Evolutionary conservation across 2,797 vertebrate species (phyloP).

Genomic region (Labroides dimidiatus): DNA sequence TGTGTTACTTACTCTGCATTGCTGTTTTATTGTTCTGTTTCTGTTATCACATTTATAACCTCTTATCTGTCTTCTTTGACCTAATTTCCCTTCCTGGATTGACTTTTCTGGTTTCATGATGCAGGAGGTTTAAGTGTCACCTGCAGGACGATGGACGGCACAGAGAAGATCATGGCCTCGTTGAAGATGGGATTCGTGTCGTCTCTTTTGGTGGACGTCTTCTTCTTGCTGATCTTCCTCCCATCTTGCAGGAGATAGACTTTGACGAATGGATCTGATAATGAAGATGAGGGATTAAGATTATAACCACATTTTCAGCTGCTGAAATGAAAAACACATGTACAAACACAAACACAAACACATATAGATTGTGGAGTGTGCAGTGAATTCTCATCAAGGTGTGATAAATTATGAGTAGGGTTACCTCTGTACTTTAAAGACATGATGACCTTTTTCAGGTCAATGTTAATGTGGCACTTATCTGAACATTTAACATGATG

Average conservation of each 20-base stretch:
- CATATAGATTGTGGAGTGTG: not conserved
- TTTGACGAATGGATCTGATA: slow-evolving; percentile 96
- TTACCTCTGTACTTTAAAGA: slow-evolving; percentile 23
- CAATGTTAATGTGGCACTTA: slow-evolving; percentile 5
- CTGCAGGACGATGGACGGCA: slow-evolving; percentile 95
- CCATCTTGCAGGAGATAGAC: slow-evolving; percentile 98
- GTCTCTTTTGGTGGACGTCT: slow-evolving; percentile 93
- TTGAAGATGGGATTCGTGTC: slow-evolving; percentile 98
- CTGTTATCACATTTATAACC: not conserved
- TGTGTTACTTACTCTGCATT: not conserved
- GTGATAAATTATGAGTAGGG: slow-evolving; percentile 12
- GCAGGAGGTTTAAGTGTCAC: slow-evolving; percentile 71
- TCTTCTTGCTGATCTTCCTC: slow-evolving; percentile 99
- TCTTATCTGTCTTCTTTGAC: slow-evolving; percentile 5
- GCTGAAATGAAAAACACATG: not conserved
- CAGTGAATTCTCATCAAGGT: slow-evolving; percentile 27
- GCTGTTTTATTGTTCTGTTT: slow-evolving; percentile 1
- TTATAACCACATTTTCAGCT: not conserved
- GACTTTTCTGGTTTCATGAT: not conserved
- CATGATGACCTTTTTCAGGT: slow-evolving; percentile 31
- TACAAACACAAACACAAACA: not conserved
- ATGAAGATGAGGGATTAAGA: not conserved
- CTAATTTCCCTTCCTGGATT: not conserved
- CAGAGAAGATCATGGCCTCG: slow-evolving; percentile 99
- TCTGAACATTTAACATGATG: slow-evolving; percentile 16